Evolutionary conservation across 1,140 invertebrate genomes (phyloP).

Genomic region (Thaumatotibia leucotreta): DNA sequence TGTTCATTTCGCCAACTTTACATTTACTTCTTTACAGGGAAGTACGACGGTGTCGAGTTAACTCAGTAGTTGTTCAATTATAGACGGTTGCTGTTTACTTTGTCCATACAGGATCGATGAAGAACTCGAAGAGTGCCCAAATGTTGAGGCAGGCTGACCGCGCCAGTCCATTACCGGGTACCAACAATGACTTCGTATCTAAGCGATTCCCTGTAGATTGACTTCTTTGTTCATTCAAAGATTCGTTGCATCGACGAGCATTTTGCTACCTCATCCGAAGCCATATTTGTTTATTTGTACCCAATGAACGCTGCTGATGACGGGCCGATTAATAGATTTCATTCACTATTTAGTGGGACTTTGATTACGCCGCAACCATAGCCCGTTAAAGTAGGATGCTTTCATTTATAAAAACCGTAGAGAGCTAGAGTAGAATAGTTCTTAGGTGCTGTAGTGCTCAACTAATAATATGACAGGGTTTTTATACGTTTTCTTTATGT

Average conservation of each 20-base stretch:
- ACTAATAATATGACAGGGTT: background rate
- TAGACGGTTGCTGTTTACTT: slow-evolving; percentile 61
- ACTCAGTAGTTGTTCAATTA: slow-evolving; percentile 39
- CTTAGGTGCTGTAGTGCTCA: background rate
- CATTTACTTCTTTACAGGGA: slow-evolving; percentile 11
- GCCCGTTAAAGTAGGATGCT: slow-evolving; percentile 4
- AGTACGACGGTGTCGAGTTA: slow-evolving; percentile 18
- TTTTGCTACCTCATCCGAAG: slow-evolving; percentile 35
- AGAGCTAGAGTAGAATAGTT: slow-evolving; percentile 2
- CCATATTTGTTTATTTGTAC: slow-evolving; percentile 24
- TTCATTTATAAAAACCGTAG: background rate
- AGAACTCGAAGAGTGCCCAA: slow-evolving; percentile 76
- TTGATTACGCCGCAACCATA: background rate
- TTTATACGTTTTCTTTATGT: slow-evolving; percentile 11
- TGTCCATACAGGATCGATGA: slow-evolving; percentile 75
- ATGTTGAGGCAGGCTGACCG: slow-evolving; percentile 76
- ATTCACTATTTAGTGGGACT: background rate
- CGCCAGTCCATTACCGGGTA: slow-evolving; percentile 76
- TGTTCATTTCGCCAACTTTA: slow-evolving; percentile 28
- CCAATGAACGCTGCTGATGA: slow-evolving; percentile 46
- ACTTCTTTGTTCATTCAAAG: slow-evolving; percentile 29
- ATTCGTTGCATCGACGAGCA: slow-evolving; percentile 42
- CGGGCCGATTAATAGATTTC: slow-evolving; percentile 24
- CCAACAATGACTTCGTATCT: slow-evolving; percentile 53
- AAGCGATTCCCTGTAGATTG: slow-evolving; percentile 59